Conservation (phyloP, 2,113 vertebrate species). For the Hippocampus guttulatus region DNA sequence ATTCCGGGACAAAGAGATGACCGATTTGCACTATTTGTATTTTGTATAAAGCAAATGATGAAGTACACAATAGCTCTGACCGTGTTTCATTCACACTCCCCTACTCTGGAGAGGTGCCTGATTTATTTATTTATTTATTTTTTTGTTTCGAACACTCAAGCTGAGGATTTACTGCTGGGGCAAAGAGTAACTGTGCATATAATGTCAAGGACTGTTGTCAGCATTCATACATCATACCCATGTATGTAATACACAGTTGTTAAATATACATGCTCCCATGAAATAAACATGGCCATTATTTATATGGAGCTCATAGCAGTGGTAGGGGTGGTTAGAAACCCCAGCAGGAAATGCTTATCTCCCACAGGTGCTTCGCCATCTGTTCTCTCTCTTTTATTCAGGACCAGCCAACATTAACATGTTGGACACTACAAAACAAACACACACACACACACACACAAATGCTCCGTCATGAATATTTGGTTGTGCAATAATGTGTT, state of each 20-base stretch:
- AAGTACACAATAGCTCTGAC: conserved; percentile 57
- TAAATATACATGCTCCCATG: conserved; percentile 64
- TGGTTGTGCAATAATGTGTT: background rate
- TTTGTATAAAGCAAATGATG: conserved; percentile 49
- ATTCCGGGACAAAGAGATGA: conserved; percentile 62
- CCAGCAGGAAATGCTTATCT: conserved; percentile 18
- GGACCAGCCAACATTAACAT: background rate
- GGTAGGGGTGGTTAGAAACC: conserved; percentile 31
- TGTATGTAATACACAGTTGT: conserved; percentile 55
- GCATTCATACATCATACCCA: conserved; percentile 59
- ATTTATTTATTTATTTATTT: background rate
- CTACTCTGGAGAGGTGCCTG: conserved; percentile 12
- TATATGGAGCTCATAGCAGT: conserved; percentile 36
- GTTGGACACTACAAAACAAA: background rate
- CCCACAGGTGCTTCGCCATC: conserved; percentile 13
- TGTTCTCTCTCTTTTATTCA: conserved; percentile 6
- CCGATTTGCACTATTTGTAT: conserved; percentile 48
- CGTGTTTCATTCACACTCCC: conserved; percentile 41
- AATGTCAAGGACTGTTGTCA: conserved; percentile 67
- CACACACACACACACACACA: no score
- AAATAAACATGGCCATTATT: conserved; percentile 59
- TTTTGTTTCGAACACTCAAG: conserved; percentile 41
- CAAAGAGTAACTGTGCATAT: conserved; percentile 62
- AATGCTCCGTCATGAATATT: background rate
- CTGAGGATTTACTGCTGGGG: conserved; percentile 52